Base-by-base conservation (phyloP, 2,797 vertebrate species). In the Semotilus atromaculatus region DNA sequence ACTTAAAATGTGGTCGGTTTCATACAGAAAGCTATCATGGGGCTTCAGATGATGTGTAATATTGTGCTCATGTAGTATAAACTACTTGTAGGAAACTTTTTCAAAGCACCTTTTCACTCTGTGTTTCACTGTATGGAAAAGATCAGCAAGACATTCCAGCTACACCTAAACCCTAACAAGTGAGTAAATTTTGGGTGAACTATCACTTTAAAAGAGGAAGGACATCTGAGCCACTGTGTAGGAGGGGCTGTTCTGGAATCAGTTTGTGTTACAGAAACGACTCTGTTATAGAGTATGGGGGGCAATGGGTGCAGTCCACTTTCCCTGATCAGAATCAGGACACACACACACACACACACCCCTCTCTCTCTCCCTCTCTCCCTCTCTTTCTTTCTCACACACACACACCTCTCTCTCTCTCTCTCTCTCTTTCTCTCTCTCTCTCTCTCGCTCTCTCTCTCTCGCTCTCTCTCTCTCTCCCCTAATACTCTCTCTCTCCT, bases 401-500 rank as follows among this genome's bases (percentile, higher is more conserved):
- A 55, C 43, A 31, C 29, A 77, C n/a, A 40, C 21, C 29, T 80
- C 43, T 73, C 45, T 55, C 62, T 40, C 45, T 67, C 55, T 53
- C 16, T 53, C 34, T 2, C 23, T 11, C 82, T 16, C 31, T 80
- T 34, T 74, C 45, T 43, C 48, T 43, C 45, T 76, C 58, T 53
- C 23, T 55, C n/a, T 5, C 31, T 7, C 82, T 16, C 31, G 73
- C 45, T 3, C 23, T 7, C 82, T 16, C 29, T 80, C 43, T 74
- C 45, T 43, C 64, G n/a, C 45, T 68, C 40, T 53, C 23, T 55
- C 34, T 4, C 23, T 7, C 82, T 16, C 31, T 80, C 43, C 67
- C 45, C 31, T n/a, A n/a, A n/a, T n/a, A n/a, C n/a, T n/a, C n/a
- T 8, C 74, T 11, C 29, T 84, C 87, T 88, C 79, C 75, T 48